Base-by-base conservation (phyloP, 2,113 vertebrate genomes). In the Melanerpes formicivorus region DNA sequence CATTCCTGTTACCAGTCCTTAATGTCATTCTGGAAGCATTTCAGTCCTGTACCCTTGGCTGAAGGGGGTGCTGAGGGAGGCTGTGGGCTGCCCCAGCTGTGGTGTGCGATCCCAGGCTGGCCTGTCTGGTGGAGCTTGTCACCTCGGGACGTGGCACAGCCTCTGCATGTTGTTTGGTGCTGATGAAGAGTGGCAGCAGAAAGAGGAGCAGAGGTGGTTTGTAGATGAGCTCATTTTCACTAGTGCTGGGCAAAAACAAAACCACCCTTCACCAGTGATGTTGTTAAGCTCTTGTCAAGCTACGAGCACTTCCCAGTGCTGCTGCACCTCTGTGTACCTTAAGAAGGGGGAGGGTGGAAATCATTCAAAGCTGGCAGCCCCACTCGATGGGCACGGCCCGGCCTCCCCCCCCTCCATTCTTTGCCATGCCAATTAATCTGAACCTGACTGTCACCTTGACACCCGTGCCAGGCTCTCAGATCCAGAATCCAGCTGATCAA, bases 401-500 rank as follows among this genome's bases (percentile, higher is more conserved):
- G 11, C 58, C 87, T 40, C 76, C 80, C 23, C 5, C 93, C 5
- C 92, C 7, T 23, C 94, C 67, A 5, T 46, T 46, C 65, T 78
- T 50, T 11, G 5, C 75, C 18, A 0, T 58, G 90, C 87, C 82
- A 6, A 25, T 76, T 23, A 21, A 88, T 66, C 62, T 11, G 81
- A 84, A 15, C 79, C 93, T 32, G 6, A 17, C n/a, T 16, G 60
- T 54, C 93, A 62, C 95, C 95, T 78, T 37, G 86, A 16, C 88
- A 56, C 34, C 87, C 94, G 40, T 60, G 52, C 37, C 80, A 95
- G 92, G 10, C 91, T 60, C 54, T 29, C 55, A 7, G 66, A 44
- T 69, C 91, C 95, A 90, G 96, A 67, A 96, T 93, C 9, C 60
- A 93, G 59, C 93, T 87, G 95, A 95, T 95, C 93, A 90, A 91